phyloP scores from a whole-genome alignment of 2,888 invertebrate genomes.

The Heliconius hortense region DNA sequence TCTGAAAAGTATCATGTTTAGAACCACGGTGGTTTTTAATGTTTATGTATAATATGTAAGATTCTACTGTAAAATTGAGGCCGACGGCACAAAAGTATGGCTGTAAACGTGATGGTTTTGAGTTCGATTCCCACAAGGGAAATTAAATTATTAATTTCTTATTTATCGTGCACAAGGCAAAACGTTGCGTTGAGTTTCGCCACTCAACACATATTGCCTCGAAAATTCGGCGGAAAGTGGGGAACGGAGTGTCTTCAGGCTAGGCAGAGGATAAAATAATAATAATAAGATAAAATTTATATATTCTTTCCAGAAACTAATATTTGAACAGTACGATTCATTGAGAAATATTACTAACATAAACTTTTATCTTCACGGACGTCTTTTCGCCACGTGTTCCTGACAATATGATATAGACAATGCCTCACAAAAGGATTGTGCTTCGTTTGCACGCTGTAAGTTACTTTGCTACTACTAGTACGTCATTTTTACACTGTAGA shows the following conservation, averaged over 20 bases:
- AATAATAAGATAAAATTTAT: background rate
- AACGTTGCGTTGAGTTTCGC: too few species aligned
- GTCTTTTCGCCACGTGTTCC: conserved; percentile 76
- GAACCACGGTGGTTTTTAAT: background rate
- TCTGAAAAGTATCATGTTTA: background rate
- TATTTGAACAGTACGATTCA: conserved; percentile 56
- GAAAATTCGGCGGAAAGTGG: too few species aligned
- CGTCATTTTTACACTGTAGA: conserved; percentile 28
- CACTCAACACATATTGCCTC: too few species aligned
- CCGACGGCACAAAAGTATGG: too few species aligned
- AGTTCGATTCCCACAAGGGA: too few species aligned
- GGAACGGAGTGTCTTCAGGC: too few species aligned
- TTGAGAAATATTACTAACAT: conserved; percentile 71
- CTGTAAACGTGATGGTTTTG: too few species aligned
- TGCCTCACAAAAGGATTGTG: conserved; percentile 73
- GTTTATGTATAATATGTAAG: background rate
- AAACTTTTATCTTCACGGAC: conserved; percentile 77
- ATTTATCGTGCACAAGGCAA: too few species aligned
- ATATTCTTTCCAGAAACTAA: conserved; percentile 15
- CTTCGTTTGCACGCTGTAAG: conserved; percentile 52
- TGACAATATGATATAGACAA: conserved; percentile 81
- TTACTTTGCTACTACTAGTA: conserved; percentile 39
- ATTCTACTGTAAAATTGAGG: too few species aligned
- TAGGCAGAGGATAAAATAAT: too few species aligned
- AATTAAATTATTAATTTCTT: too few species aligned